Percentiles rank a stretch among this genome's conserved stretches.
Evolutionary conservation across 2,888 invertebrate genomes (phyloP).

Genomic region (Parnassius glacialis): DNA sequence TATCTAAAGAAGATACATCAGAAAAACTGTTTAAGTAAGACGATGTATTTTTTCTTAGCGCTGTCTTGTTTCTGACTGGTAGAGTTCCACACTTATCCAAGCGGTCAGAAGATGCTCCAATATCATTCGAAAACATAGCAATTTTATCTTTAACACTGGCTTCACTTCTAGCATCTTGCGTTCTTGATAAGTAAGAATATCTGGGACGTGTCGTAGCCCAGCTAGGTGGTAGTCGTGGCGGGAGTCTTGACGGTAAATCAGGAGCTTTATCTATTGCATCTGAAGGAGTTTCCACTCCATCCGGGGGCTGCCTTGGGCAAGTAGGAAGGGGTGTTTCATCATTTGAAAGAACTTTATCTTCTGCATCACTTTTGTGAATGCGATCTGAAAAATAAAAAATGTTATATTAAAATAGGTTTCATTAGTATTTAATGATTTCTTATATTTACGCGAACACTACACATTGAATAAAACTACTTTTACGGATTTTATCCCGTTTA

Average conservation of each 20-base stretch:
- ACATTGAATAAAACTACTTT: no score
- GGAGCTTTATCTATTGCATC: slow-evolving; percentile 82
- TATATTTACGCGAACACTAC: no score
- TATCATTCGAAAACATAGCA: slow-evolving; percentile 89
- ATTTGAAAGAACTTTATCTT: slow-evolving; percentile 75
- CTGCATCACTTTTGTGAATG: slow-evolving; percentile 67
- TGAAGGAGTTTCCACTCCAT: slow-evolving; percentile 90
- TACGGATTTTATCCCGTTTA: no score
- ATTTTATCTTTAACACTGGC: slow-evolving; percentile 85
- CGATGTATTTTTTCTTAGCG: slow-evolving; percentile 53
- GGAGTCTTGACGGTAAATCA: slow-evolving; percentile 62
- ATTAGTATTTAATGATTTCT: no score
- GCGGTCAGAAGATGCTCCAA: slow-evolving; percentile 60
- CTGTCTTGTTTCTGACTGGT: slow-evolving; percentile 53
- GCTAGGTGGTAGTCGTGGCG: slow-evolving; percentile 55
- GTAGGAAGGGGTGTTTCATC: slow-evolving; percentile 76
- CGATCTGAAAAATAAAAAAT: slow-evolving; percentile 61
- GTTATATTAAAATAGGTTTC: no score
- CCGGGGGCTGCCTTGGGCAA: slow-evolving; percentile 88
- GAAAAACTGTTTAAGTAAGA: slow-evolving; percentile 54
- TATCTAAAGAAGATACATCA: slow-evolving; percentile 64
- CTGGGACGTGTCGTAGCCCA: slow-evolving; percentile 60
- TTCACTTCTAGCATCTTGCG: slow-evolving; percentile 89
- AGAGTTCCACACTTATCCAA: slow-evolving; percentile 70
- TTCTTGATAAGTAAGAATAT: slow-evolving; percentile 76